A percentile compares a stretch with the other conserved stretches of the same genome.
These are phyloP conservation scores for Pachliopta kotzebuea DNA, from an alignment of 2,888 invertebrate species.

Conservation along the genomic window DNA sequence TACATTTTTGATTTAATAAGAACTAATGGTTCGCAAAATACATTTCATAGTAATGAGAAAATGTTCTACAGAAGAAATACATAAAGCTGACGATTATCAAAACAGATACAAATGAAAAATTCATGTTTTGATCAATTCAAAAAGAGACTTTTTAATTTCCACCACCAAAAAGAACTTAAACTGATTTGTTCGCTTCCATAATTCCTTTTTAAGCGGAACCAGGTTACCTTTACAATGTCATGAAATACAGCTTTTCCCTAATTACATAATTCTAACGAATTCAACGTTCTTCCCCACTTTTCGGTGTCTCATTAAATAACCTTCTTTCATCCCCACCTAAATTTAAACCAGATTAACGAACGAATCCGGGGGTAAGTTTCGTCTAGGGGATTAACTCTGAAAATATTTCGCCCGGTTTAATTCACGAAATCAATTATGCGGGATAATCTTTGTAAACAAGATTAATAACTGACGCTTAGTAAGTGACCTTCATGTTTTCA, in stretches of 20 bases:
- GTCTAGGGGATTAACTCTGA: constrained; percentile 22
- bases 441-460: constrained; percentile 24
- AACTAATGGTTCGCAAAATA: background rate
- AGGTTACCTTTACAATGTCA: constrained; percentile 24
- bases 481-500: constrained; percentile 10
- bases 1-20: background rate
- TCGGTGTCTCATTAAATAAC: constrained; percentile 22
- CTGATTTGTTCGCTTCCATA: constrained; percentile 20
- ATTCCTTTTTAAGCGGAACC: constrained; percentile 16
- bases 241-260: constrained; percentile 9
- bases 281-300: constrained; percentile 14
- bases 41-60: background rate
- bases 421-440: constrained; percentile 26
- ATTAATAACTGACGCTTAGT: constrained; percentile 12
- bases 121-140: background rate
- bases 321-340: constrained; percentile 20
- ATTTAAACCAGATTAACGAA: constrained; percentile 27
- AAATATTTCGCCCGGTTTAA: constrained; percentile 22
- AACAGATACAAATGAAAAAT: constrained; percentile 1
- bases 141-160: constrained; percentile 18
- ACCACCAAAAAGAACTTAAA: constrained; percentile 21
- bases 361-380: constrained; percentile 25
- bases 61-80: background rate
- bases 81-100: background rate
- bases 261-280: constrained; percentile 24